Percentiles rank a stretch among this genome's conserved stretches.
phyloP scores from a whole-genome alignment of 2,888 invertebrate species.

The Euzetes globulus region DNA sequence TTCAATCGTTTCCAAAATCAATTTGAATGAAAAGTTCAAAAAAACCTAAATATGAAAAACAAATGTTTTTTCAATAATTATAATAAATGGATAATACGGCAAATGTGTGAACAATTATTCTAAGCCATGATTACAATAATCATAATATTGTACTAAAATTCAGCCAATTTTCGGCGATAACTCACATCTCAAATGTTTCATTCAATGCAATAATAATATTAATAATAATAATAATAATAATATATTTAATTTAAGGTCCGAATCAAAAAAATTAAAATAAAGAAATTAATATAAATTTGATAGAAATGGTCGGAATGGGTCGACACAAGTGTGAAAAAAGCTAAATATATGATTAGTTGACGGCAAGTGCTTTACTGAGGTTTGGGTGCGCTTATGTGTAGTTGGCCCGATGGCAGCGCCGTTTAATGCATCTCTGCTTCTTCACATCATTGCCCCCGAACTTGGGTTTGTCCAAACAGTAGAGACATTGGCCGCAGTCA shows the following conservation, averaged over 20 bases:
- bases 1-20: not conserved
- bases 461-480: constrained; percentile 37
- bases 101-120: not conserved
- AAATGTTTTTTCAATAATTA: not conserved
- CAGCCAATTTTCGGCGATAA: too few relatives aligned
- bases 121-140: too few relatives aligned
- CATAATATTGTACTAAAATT: too few relatives aligned
- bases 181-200: too few relatives aligned
- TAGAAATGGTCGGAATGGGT: not conserved
- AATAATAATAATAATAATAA: too few relatives aligned
- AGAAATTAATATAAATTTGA: not conserved
- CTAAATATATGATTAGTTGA: constrained; percentile 6
- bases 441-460: constrained; percentile 34
- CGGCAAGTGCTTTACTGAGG: not conserved
- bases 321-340: not conserved
- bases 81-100: not conserved
- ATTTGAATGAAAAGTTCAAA: not conserved
- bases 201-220: too few relatives aligned
- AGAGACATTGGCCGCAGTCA: constrained; percentile 36
- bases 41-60: not conserved
- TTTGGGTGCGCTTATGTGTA: not conserved
- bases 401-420: constrained; percentile 28
- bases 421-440: constrained; percentile 34
- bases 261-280: too few relatives aligned
- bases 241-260: too few relatives aligned